Evolutionary conservation across 2,113 vertebrate species (phyloP).

Genomic region (Trematomus loennbergii): DNA sequence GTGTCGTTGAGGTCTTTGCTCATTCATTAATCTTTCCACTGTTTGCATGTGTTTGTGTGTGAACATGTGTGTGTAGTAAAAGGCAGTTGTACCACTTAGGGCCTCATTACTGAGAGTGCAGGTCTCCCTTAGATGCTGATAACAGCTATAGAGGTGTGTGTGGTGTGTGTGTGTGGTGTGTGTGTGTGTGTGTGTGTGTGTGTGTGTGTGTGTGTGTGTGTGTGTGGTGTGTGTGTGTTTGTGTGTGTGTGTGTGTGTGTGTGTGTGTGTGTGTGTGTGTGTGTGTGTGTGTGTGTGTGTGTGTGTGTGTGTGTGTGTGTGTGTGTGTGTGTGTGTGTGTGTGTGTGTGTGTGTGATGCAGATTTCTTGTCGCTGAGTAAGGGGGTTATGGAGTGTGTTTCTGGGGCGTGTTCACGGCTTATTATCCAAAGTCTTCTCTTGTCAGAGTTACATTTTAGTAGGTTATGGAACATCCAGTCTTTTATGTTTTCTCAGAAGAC

Average conservation of each 20-base stretch:
- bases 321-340: neutral
- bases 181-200: neutral
- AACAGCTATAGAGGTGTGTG: slow-evolving; percentile 13
- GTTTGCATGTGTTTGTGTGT: neutral
- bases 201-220: slow-evolving; percentile 18
- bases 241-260: slow-evolving; percentile 1
- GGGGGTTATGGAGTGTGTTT: neutral
- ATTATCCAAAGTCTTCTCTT: neutral
- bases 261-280: slow-evolving; percentile 22
- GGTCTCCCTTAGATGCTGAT: slow-evolving; percentile 18
- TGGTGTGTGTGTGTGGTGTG: slow-evolving; percentile 10
- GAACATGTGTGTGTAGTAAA: slow-evolving; percentile 7
- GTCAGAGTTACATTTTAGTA: neutral
- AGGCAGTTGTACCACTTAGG: slow-evolving; percentile 36
- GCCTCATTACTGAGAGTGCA: slow-evolving; percentile 57
- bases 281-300: neutral
- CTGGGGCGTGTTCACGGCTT: slow-evolving; percentile 1
- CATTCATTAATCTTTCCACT: slow-evolving; percentile 6
- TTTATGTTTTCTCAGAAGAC: neutral
- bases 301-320: neutral
- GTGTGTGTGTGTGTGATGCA: no score
- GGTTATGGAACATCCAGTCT: neutral
- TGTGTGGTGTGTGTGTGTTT: slow-evolving; percentile 4
- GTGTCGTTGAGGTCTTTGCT: slow-evolving; percentile 4
- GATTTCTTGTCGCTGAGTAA: neutral